Evolutionary conservation across 92 coral and sea anemone species (phyloP), one percentile per base, ranked within the genome.

Genomic region (Palythoa grandis): DNA sequence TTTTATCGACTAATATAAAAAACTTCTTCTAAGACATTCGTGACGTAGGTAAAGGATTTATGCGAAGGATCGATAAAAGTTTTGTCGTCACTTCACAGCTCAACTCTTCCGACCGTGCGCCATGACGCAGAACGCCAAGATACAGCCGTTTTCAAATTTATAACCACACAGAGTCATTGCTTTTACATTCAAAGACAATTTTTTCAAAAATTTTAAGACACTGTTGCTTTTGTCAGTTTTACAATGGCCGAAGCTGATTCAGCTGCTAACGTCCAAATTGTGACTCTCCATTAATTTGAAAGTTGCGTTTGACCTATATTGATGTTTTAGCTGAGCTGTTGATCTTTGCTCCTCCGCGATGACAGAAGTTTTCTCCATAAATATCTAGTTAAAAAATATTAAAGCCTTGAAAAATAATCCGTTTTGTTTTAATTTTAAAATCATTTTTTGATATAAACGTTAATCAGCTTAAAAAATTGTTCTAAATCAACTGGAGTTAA

Each of bases 401-500:
- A 29, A 29, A 13, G 14, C 2, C 11, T 12, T 10, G 35, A 69
- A 3, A 25, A 48, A 7, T 35, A 69, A 69, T 69, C 19, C 16
- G 39, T 69, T 69, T 24, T 69, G 17, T 35, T 12, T 69, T 37
- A 69, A 37, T 12, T 69, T 69, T 69, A 25, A 24, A 24, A 66
- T 14, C 3, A 67, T 22, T 69, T 69, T 16, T 69, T 69, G 17
- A 3, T 0, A 19, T n/a, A n/a, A 63, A 37, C 14, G 40, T 43
- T 23, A 38, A 38, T 66, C 54, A 66, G 74, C 20, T 68, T 37
- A 15, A 43, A 80, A 78, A 14, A 38, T 39, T 67, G 12, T 22
- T 50, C 0, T 63, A 38, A 60, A 63, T 80, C 71, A 43, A 66
- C 82, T 54, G n/a, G 61, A 24, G 35, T 80, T 80, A 65, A 47